A percentile compares a stretch with the other conserved stretches of the same genome.
phyloP scores from a whole-genome alignment of 2,888 invertebrate genomes.

The Ceriagrion tenellum region DNA sequence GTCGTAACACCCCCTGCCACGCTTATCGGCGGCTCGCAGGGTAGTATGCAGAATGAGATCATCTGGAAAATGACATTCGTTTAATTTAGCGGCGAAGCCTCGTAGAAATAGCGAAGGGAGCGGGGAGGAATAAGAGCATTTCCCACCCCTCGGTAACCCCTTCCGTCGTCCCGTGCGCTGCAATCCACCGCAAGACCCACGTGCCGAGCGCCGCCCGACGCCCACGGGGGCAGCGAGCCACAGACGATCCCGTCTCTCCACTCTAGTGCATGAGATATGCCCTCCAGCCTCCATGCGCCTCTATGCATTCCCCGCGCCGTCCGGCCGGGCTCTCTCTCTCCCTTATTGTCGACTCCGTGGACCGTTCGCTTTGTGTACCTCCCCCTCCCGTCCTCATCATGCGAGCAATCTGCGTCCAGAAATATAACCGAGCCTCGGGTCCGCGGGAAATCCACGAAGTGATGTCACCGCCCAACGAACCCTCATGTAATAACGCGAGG shows the following conservation, averaged over 20 bases:
- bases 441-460: not conserved
- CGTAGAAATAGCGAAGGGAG: no score
- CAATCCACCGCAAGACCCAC: no score
- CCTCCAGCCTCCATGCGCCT: constrained; percentile 11
- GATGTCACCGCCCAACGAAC: not conserved
- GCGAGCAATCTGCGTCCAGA: not conserved
- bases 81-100: no score
- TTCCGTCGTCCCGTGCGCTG: no score
- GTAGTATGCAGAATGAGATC: no score
- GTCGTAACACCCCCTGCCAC: no score
- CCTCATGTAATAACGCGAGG: not conserved
- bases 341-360: constrained; percentile 26
- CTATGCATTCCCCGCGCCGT: constrained; percentile 27
- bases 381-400: not conserved
- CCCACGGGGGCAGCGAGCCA: not conserved
- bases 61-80: no score
- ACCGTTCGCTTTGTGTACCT: not conserved
- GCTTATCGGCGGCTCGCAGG: no score
- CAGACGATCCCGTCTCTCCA: not conserved
- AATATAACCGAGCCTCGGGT: not conserved
- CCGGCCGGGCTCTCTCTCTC: not conserved
- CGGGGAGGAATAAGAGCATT: no score
- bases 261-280: constrained; percentile 46
- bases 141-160: no score
- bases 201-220: not conserved